Evolutionary conservation across 2,113 vertebrate genomes (phyloP).

Genomic region (Sceloporus tristichus): DNA sequence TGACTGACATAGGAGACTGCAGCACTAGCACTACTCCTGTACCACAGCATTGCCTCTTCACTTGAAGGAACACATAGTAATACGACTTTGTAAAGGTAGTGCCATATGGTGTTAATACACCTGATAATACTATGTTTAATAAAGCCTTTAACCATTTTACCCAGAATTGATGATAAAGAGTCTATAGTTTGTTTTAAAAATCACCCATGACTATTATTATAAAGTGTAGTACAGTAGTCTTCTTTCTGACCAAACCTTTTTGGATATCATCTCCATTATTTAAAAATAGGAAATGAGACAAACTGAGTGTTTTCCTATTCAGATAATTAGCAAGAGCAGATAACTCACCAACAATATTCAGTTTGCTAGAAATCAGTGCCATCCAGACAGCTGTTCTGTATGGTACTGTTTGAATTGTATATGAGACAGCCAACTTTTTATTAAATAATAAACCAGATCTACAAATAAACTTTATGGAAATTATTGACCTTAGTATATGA

Average conservation of each 20-base stretch:
- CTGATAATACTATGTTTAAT: background rate
- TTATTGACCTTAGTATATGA: background rate
- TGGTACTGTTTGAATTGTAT: background rate
- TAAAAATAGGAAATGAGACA: background rate
- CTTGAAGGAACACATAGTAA: no score
- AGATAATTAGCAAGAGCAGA: background rate
- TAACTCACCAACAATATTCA: background rate
- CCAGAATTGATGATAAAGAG: background rate
- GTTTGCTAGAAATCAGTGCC: background rate
- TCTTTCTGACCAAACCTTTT: background rate
- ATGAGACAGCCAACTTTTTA: background rate
- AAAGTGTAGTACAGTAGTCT: background rate
- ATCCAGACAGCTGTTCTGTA: background rate
- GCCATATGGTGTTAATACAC: no score
- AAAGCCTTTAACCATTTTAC: background rate
- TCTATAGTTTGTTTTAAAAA: background rate
- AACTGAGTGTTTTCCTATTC: background rate
- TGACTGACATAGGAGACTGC: no score
- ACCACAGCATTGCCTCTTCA: no score
- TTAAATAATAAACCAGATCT: background rate
- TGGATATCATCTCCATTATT: background rate
- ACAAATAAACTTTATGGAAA: background rate
- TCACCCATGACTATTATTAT: background rate
- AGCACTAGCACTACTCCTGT: no score
- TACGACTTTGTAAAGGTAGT: no score